Percentiles rank a stretch among this genome's conserved stretches.
Conservation (phyloP, 2,888 invertebrate species). For the Rhamphomyia laevipes region DNA sequence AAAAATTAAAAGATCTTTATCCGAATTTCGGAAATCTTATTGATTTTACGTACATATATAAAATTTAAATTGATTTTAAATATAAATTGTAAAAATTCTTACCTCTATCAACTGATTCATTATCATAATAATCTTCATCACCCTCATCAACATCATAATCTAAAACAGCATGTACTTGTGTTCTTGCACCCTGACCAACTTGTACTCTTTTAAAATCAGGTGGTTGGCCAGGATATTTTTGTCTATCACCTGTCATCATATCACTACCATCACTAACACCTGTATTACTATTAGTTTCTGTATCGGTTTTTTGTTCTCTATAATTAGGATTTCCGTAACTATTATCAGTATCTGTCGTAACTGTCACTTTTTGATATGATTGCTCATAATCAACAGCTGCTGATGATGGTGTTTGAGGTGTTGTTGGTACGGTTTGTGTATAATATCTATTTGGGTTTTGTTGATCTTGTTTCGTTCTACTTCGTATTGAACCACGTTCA, state of each 20-base stretch:
- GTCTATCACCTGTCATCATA: conserved; percentile 16
- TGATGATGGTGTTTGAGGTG: conserved; percentile 10
- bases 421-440: conserved; percentile 2
- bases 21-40: too few species aligned
- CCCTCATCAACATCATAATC: conserved; percentile 37
- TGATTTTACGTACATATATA: too few species aligned
- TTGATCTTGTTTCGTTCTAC: not conserved
- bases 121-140: conserved; percentile 33
- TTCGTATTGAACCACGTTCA: too few species aligned
- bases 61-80: not conserved
- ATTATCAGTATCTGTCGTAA: not conserved
- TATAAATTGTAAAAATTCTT: conserved; percentile 11
- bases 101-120: conserved; percentile 21
- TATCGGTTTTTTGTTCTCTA: not conserved
- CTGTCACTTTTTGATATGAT: not conserved
- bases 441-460: conserved; percentile 2
- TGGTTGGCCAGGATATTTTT: conserved; percentile 42
- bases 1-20: not conserved
- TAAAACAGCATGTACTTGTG: conserved; percentile 37
- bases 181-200: conserved; percentile 41
- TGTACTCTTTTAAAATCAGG: conserved; percentile 56
- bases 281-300: not conserved
- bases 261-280: conserved; percentile 20
- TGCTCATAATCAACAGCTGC: conserved; percentile 10
- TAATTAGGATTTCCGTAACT: not conserved